phyloP scores from a whole-genome alignment of 2,888 invertebrate species.

The Lasius fuliginosus region DNA sequence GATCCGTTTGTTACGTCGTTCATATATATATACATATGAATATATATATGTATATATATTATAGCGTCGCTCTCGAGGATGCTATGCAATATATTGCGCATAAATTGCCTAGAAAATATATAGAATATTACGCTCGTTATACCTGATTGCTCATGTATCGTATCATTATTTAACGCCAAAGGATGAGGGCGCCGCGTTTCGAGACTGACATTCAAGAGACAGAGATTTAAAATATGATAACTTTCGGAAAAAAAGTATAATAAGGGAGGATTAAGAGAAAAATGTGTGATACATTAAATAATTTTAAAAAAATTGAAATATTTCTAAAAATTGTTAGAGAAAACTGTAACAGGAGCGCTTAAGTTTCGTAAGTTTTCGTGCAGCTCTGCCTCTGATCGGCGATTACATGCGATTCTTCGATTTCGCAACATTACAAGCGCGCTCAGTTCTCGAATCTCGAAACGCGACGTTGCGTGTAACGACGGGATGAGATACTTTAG shows the following conservation, averaged over 20 bases:
- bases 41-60: constrained; percentile 8
- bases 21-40: constrained; percentile 20
- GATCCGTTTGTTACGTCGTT: constrained; percentile 61
- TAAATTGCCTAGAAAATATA: constrained; percentile 56
- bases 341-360: not conserved
- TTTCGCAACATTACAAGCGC: not conserved
- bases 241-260: not conserved
- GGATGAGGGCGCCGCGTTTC: constrained; percentile 28
- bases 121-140: constrained; percentile 59
- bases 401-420: not conserved
- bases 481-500: constrained; percentile 31
- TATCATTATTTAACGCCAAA: constrained; percentile 53
- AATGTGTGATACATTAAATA: no score
- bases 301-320: not conserved
- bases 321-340: not conserved
- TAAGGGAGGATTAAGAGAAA: not conserved
- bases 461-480: constrained; percentile 9
- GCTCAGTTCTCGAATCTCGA: constrained; percentile 14
- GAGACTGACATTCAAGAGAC: constrained; percentile 10
- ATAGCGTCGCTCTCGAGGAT: constrained; percentile 21
- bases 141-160: constrained; percentile 52
- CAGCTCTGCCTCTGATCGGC: not conserved
- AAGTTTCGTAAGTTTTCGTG: not conserved
- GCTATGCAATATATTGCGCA: constrained; percentile 38
- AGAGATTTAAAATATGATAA: not conserved